Evolutionary conservation across 2,797 vertebrate genomes (phyloP).

Genomic region (Epinephelus malabaricus): DNA sequence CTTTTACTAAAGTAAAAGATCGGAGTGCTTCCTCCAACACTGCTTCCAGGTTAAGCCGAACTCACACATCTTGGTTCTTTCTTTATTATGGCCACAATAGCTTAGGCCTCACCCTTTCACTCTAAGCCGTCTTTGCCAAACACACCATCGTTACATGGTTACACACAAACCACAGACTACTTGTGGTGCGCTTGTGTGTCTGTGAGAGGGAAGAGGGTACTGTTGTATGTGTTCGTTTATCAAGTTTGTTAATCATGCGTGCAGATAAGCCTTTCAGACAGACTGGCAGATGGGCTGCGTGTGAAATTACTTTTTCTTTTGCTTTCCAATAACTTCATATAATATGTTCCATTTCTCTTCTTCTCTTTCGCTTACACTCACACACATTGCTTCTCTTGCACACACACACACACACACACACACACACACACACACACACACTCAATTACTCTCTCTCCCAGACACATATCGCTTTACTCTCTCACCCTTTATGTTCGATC

Average conservation of each 20-base stretch:
- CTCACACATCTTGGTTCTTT: neutral
- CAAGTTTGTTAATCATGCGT: constrained; percentile 71
- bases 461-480: constrained; percentile 64
- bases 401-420: neutral
- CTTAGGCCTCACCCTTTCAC: neutral
- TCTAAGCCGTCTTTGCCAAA: constrained; percentile 1
- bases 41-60: constrained; percentile 17
- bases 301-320: constrained; percentile 74
- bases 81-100: constrained; percentile 22
- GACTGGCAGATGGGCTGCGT: constrained; percentile 69
- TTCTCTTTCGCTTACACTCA: constrained; percentile 42
- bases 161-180: constrained; percentile 22
- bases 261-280: constrained; percentile 68
- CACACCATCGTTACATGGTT: neutral
- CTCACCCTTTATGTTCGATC: constrained; percentile 70
- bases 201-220: constrained; percentile 11
- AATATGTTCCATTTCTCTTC: constrained; percentile 74
- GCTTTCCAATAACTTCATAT: constrained; percentile 77
- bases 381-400: constrained; percentile 44
- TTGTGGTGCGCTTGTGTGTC: constrained; percentile 18
- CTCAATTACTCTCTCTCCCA: constrained; percentile 54
- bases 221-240: constrained; percentile 59
- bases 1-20: neutral
- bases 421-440: constrained; percentile 19
- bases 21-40: neutral